Percentiles rank a stretch among this genome's conserved stretches.
These are phyloP conservation scores for Leptonema lineaticorne DNA, from an alignment of 1,140 invertebrate genomes.

Conservation along the genomic window DNA sequence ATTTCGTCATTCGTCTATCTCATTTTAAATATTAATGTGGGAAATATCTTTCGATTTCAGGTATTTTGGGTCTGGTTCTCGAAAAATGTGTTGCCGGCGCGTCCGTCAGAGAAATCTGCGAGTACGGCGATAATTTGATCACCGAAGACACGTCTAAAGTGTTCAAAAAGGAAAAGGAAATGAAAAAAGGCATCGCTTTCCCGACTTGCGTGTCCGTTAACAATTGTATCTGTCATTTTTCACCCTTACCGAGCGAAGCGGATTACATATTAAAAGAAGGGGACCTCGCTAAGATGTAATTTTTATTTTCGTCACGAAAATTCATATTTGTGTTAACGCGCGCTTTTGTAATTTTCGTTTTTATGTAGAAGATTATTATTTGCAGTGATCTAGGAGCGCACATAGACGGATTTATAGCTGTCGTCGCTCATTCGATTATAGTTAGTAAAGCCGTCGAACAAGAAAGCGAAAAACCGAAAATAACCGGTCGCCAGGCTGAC, in stretches of 20 bases:
- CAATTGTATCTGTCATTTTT: slow-evolving; percentile 99
- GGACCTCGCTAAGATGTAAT: slow-evolving; percentile 98
- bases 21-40: too few species aligned
- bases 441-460: slow-evolving; percentile 69
- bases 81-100: slow-evolving; percentile 84
- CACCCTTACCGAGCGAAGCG: slow-evolving; percentile 89
- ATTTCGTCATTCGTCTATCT: too few species aligned
- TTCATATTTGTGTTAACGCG: neutral
- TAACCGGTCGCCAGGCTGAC: slow-evolving; percentile 89
- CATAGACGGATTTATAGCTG: slow-evolving; percentile 98
- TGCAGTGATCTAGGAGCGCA: slow-evolving; percentile 95
- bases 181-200: slow-evolving; percentile 98
- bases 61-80: slow-evolving; percentile 85
- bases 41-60: slow-evolving; percentile 61
- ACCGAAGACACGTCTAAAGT: slow-evolving; percentile 92
- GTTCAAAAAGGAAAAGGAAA: slow-evolving; percentile 98
- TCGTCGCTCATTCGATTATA: slow-evolving; percentile 94
- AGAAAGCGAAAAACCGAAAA: slow-evolving; percentile 68
- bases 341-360: neutral
- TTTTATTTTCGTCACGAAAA: slow-evolving; percentile 40
- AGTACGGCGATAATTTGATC: slow-evolving; percentile 86
- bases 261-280: slow-evolving; percentile 87
- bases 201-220: slow-evolving; percentile 98
- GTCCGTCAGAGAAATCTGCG: slow-evolving; percentile 89
- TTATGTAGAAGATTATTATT: slow-evolving; percentile 38